These are phyloP conservation scores for Elysia chlorotica DNA, from an alignment of 1,140 invertebrate genomes.

Conservation along the genomic window DNA sequence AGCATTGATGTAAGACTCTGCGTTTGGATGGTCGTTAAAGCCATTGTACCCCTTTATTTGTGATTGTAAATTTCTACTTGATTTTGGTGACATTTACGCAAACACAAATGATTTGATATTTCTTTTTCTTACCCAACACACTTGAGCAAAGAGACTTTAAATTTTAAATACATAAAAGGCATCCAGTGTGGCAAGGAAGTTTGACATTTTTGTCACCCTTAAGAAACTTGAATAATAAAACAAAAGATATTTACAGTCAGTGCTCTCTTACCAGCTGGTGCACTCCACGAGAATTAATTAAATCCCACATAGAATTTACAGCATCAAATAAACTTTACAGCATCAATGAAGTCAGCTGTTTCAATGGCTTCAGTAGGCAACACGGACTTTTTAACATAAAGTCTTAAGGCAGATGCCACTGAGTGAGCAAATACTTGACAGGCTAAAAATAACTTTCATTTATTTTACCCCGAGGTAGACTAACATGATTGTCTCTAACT, in stretches of 20 bases:
- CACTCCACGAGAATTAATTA: background rate
- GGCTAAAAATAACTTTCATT: background rate
- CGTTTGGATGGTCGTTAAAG: background rate
- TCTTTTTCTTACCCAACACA: background rate
- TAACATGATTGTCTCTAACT: background rate
- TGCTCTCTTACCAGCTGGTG: background rate
- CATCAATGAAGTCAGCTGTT: background rate
- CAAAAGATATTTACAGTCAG: background rate
- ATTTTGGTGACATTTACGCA: background rate
- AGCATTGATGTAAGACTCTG: background rate
- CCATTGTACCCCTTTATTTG: background rate
- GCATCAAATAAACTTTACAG: too few species aligned
- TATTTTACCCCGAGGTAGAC: background rate
- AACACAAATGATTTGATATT: background rate
- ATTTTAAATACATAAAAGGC: background rate
- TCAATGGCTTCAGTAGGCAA: background rate
- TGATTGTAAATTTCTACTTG: background rate
- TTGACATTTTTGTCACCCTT: background rate
- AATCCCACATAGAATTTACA: constrained; percentile 1
- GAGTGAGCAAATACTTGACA: background rate
- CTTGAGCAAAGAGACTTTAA: background rate
- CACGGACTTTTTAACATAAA: background rate
- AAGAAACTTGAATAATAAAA: too few species aligned
- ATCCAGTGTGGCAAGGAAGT: background rate
- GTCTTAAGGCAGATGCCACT: background rate